Conservation (phyloP, 2,113 vertebrate genomes). For the Nansenia antarctica region DNA sequence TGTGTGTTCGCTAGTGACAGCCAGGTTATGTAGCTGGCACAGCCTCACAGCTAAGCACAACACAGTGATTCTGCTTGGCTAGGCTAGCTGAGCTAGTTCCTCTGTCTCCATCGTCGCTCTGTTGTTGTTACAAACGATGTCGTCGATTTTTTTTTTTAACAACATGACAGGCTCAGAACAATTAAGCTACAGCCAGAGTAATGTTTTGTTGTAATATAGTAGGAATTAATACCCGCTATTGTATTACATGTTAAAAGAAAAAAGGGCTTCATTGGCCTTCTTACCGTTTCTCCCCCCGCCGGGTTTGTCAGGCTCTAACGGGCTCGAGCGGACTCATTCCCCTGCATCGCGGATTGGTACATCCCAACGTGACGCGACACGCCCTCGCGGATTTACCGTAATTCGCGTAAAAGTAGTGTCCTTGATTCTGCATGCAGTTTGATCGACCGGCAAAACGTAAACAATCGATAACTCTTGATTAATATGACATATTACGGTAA, state of each 20-base stretch:
- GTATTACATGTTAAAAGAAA: not conserved
- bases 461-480: too few relatives aligned
- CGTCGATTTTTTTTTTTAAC: not conserved
- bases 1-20: not conserved
- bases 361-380: constrained; percentile 39
- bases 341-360: constrained; percentile 55
- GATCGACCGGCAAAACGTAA: too few relatives aligned
- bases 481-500: too few relatives aligned
- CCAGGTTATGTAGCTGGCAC: not conserved
- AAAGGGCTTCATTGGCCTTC: not conserved
- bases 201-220: not conserved
- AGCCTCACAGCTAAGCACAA: not conserved
- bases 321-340: constrained; percentile 66
- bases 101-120: not conserved
- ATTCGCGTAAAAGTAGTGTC: not conserved
- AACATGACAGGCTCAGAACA: not conserved
- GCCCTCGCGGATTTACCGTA: constrained; percentile 23
- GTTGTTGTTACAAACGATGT: not conserved
- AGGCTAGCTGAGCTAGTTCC: not conserved
- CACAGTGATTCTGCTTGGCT: constrained; percentile 31
- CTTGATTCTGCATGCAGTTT: too few relatives aligned
- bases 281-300: constrained; percentile 58
- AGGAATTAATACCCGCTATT: not conserved
- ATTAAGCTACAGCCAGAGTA: not conserved
- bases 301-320: constrained; percentile 37